Conservation (phyloP, 2,888 invertebrate species). For the Apodemia mormo region DNA sequence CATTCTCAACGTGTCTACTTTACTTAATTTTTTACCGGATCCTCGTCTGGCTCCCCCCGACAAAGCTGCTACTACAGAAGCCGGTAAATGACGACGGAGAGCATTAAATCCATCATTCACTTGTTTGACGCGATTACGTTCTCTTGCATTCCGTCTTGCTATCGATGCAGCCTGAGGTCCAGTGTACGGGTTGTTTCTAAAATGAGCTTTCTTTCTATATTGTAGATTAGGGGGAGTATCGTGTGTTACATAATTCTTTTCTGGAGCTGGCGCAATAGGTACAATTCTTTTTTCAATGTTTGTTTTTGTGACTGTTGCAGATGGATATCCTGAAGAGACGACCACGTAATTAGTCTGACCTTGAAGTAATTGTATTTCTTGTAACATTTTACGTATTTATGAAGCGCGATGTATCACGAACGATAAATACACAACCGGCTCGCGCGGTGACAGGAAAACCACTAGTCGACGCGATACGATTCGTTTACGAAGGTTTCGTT, state of each 20-base stretch:
- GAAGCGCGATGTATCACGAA: conserved; percentile 49
- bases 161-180: conserved; percentile 92
- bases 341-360: conserved; percentile 84
- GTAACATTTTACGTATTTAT: conserved; percentile 71
- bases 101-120: conserved; percentile 96
- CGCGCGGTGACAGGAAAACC: conserved; percentile 62
- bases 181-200: conserved; percentile 82
- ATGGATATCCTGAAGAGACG: conserved; percentile 78
- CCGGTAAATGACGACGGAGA: conserved; percentile 92
- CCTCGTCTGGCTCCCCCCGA: conserved; percentile 85
- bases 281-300: conserved; percentile 77
- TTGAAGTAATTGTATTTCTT: conserved; percentile 78
- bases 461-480: conserved; percentile 49
- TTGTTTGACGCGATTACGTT: conserved; percentile 97
- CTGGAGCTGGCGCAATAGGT: conserved; percentile 82
- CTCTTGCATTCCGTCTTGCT: conserved; percentile 94
- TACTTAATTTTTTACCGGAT: conserved; percentile 92
- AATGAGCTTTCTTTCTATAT: conserved; percentile 89
- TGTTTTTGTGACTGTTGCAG: conserved; percentile 71
- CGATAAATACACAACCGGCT: conserved; percentile 56
- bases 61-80: conserved; percentile 87
- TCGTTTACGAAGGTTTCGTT: conserved; percentile 41
- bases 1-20: conserved; percentile 93
- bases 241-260: conserved; percentile 78
- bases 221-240: conserved; percentile 80